Evolutionary conservation across 2,113 vertebrate genomes (phyloP), one percentile per base, ranked within the genome.

Genomic region (Gallinago jamesoni): DNA sequence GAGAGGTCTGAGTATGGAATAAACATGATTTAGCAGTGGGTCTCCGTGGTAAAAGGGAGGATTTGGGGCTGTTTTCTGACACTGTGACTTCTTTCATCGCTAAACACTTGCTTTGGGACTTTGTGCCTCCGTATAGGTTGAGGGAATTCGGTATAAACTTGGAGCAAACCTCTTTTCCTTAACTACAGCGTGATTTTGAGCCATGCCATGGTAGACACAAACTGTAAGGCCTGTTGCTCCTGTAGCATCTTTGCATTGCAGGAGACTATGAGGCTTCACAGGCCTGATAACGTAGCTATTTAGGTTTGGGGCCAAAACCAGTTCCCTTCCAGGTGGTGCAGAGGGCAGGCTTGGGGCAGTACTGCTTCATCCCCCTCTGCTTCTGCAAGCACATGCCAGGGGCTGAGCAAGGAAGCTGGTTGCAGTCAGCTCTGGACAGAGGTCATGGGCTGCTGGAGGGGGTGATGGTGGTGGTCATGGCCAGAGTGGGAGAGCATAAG

Each of bases 191-290:
- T 8, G 22, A 4, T 68, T 89, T 79, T 72, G 27, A 72, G 27
- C 48, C 6, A 4, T 43, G n/a, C 23, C 55, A 23, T 0, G 0
- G 10, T 3, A 55, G 22, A 25, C 7, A 10, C 0, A 2, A 30
- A 43, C 48, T 72, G 18, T 67, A 62, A 67, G 57, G 30, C 48
- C 85, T 43, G 53, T 67, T 72, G 50, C 10, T 91, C 5, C 22
- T 25, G 2, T 8, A n/a, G 39, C 33, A 75, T 22, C 52, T 37
- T 70, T 56, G 30, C 21, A 35, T 5, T 56, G 60, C 41, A 47
- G 37, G 18, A 67, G 12, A 53, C 11, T 17, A 25, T 23, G 45
- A 43, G 25, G 23, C 16, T 50, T 67, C 35, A 16, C 11, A 19
- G 39, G 19, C n/a, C 57, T 88, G 62, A 19, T 72, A 72, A 27